A percentile compares a stretch with the other conserved stretches of the same genome.
Evolutionary conservation across 2,888 invertebrate genomes (phyloP).

Genomic region (Zhengitettix transpicula): DNA sequence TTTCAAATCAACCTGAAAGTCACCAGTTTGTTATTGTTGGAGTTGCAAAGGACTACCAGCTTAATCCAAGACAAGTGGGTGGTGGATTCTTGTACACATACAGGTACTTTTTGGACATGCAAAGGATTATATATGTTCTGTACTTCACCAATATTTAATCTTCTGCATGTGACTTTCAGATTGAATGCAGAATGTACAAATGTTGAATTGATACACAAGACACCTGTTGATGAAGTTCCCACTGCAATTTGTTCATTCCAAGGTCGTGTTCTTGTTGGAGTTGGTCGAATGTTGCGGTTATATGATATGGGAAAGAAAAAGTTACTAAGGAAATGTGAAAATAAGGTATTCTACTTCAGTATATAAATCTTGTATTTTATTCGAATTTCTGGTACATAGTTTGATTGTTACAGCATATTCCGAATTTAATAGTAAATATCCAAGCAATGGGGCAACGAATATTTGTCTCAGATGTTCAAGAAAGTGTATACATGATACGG

Average conservation of each 20-base stretch:
- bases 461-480: constrained; percentile 89
- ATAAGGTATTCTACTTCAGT: constrained; percentile 38
- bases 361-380: neutral
- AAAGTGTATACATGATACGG: constrained; percentile 88
- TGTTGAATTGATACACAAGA: constrained; percentile 85
- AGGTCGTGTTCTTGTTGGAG: constrained; percentile 79
- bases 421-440: constrained; percentile 84
- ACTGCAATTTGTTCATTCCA: constrained; percentile 80
- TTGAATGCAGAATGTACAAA: constrained; percentile 61
- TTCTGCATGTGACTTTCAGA: constrained; percentile 19
- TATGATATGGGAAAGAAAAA: constrained; percentile 97
- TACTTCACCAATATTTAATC: neutral
- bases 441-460: constrained; percentile 89
- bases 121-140: neutral
- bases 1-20: constrained; percentile 44
- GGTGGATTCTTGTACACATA: constrained; percentile 82
- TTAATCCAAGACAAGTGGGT: constrained; percentile 70
- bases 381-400: neutral
- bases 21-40: constrained; percentile 63
- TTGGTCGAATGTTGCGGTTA: constrained; percentile 78
- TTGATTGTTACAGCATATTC: constrained; percentile 58
- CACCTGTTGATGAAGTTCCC: constrained; percentile 82
- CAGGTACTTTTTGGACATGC: constrained; percentile 28
- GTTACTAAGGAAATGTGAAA: constrained; percentile 92
- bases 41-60: constrained; percentile 72